Percentiles rank a stretch among this genome's conserved stretches.
phyloP scores from a whole-genome alignment of 2,888 invertebrate species.

The Drosophila demipolita region DNA sequence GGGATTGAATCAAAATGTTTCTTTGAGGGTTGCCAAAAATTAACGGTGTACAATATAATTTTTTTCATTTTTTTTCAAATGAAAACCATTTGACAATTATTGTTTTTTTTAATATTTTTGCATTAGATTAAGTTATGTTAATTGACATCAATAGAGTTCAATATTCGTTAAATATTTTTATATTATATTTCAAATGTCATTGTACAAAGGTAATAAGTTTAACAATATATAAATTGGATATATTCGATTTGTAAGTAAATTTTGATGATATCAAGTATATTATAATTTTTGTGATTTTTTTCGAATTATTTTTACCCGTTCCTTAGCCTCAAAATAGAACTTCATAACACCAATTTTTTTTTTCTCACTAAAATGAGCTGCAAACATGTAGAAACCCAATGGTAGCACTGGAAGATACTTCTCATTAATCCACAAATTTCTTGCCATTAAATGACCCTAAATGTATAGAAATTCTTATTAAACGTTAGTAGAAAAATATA shows the following conservation, averaged over 20 bases:
- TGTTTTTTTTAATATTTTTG: neutral
- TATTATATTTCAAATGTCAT: neutral
- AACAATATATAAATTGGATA: neutral
- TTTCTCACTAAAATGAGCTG: neutral
- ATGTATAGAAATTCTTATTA: neutral
- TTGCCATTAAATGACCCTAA: conserved; percentile 31
- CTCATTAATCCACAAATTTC: conserved; percentile 24
- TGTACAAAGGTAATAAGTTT: neutral
- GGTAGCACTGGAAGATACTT: conserved; percentile 22
- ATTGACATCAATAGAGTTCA: neutral
- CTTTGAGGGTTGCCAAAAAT: neutral
- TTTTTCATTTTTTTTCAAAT: neutral
- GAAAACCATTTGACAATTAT: neutral
- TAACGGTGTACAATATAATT: neutral
- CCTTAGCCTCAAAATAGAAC: conserved; percentile 24
- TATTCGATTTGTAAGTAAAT: neutral
- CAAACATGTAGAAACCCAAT: conserved; percentile 16
- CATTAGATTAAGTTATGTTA: neutral
- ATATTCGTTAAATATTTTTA: neutral
- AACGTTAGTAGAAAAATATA: neutral
- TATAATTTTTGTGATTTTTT: neutral
- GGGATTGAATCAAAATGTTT: neutral
- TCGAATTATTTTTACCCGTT: conserved; percentile 5
- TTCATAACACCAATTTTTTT: conserved; percentile 22
- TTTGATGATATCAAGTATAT: neutral